Evolutionary conservation across 2,797 vertebrate genomes (phyloP).

Genomic region (Salmo trutta): DNA sequence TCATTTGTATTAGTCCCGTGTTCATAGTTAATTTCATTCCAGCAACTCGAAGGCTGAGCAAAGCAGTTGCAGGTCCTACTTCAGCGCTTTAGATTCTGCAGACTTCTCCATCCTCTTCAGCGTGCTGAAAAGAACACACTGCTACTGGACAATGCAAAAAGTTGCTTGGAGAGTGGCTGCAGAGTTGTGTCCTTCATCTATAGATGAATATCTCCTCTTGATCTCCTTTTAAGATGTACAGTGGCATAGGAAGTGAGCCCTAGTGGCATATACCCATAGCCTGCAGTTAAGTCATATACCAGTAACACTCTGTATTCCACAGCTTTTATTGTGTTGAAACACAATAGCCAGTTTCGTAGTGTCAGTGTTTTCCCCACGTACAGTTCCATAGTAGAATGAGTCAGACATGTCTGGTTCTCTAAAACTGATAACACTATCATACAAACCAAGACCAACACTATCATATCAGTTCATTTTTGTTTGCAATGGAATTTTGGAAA

Average conservation of each 20-base stretch:
- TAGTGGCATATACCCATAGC: no score
- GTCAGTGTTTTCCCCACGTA: no score
- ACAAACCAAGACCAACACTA: not conserved
- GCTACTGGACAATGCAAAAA: constrained; percentile 52
- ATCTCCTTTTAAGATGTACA: no score
- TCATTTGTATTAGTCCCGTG: not conserved
- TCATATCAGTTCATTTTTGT: not conserved
- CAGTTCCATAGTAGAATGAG: no score
- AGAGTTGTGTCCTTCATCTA: not conserved
- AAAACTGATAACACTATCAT: no score
- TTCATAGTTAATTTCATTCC: constrained; percentile 16
- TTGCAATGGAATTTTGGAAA: not conserved
- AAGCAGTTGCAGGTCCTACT: constrained; percentile 62
- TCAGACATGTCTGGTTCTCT: no score
- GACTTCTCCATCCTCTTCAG: constrained; percentile 64
- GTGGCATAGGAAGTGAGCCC: no score
- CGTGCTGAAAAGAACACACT: constrained; percentile 46
- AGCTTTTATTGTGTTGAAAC: no score
- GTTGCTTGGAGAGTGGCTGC: constrained; percentile 64
- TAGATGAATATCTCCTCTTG: no score
- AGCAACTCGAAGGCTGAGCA: constrained; percentile 54
- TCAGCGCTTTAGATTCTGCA: constrained; percentile 56
- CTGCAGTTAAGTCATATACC: no score
- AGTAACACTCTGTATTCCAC: no score
- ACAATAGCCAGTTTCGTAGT: no score